Evolutionary conservation across 1,140 invertebrate species (phyloP), one percentile per base, ranked within the genome.

Genomic region (Hyphantria cunea): DNA sequence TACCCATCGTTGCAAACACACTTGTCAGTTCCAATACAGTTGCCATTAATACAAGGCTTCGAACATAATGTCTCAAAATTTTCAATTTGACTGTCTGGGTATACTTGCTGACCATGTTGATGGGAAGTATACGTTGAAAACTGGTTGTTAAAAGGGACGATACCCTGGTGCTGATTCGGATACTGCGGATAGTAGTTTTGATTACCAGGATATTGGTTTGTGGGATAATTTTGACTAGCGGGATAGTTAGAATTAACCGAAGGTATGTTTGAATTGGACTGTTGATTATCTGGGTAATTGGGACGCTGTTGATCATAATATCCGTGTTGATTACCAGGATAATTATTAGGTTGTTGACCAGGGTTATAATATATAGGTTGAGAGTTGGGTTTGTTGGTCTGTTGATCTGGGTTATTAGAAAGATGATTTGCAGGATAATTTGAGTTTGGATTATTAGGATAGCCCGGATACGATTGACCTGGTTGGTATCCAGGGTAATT

Each of bases 21-120:
- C 12, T n/a, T 44, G n/a, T 44, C 41, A 7, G 9, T 9, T 12
- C 41, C 41, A 39, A 7, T n/a, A 44, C 41, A 44, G 7, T 13
- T n/a, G 9, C 41, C 41, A 13, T 44, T 44, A 13, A 44, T 44
- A 14, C 42, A 91, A 92, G 31, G 68, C 77, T 7, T 55, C 52
- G 15, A 41, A 55, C n/a, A 55, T 25, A 44, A n/a, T 7, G 41
- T 44, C 41, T 44, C 33, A 4, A 41, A 42, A 32, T 47, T 39
- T 12, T 50, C 37, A 34, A 64, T 32, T 44, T 44, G 41, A 13
- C 41, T 44, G 13, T 44, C 41, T 44, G 41, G 12, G 12, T 12
- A 12, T 13, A 13, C 11, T 6, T 44, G 11, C 6, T 44, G n/a
- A 2, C 9, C 11, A 13, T 44, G 41, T 44, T 44, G 41, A 7